Evolutionary conservation across 53 echinoderm and acorn worm genomes (phyloP).

Genomic region (Hippasteria phrygiana): DNA sequence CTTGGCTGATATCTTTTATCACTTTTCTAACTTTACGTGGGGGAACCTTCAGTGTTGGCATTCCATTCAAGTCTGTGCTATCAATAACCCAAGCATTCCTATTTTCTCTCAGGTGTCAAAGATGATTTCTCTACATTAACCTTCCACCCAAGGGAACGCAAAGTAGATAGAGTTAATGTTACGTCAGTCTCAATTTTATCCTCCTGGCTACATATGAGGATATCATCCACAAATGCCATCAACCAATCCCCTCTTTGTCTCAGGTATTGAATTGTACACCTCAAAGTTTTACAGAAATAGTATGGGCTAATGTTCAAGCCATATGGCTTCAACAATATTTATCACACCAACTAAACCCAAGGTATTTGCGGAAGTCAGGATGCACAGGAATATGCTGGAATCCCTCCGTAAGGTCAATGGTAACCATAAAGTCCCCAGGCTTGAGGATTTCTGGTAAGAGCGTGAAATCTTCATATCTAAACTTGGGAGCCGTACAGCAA

Average conservation of each 20-base stretch:
- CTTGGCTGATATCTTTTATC: background rate
- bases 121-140: background rate
- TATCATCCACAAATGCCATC: constrained; percentile 1
- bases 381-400: background rate
- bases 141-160: constrained; percentile 3
- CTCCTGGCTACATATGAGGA: background rate
- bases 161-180: background rate
- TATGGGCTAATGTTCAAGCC: background rate
- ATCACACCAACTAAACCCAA: background rate
- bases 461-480: background rate
- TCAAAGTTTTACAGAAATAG: constrained; percentile 2
- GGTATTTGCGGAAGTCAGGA: background rate
- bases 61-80: background rate
- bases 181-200: background rate
- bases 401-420: background rate
- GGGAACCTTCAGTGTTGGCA: background rate
- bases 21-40: background rate
- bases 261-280: background rate
- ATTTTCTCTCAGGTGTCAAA: background rate
- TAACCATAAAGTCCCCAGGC: too few relatives aligned
- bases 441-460: background rate
- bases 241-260: background rate
- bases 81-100: background rate
- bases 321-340: background rate
- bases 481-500: background rate